These are phyloP conservation scores for Diarsia dahlii DNA, from an alignment of 2,888 invertebrate species.

Conservation along the genomic window DNA sequence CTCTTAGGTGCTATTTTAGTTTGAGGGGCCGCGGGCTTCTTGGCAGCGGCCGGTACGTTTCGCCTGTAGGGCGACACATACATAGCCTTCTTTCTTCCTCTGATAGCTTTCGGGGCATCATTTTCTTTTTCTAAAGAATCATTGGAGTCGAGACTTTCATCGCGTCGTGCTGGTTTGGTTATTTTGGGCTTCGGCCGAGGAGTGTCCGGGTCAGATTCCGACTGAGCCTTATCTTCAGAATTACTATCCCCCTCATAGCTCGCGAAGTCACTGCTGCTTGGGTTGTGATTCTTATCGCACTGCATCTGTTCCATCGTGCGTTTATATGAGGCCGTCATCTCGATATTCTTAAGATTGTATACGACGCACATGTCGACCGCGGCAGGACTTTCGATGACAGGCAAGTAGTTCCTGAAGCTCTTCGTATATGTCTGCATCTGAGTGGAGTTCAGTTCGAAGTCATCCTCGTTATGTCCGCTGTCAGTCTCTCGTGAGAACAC, in stretches of 20 bases:
- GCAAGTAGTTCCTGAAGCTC: constrained; percentile 87
- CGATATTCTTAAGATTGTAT: constrained; percentile 88
- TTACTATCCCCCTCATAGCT: constrained; percentile 91
- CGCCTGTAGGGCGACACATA: constrained; percentile 92
- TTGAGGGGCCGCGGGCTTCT: constrained; percentile 76
- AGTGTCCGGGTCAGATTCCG: constrained; percentile 85
- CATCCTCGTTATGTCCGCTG: constrained; percentile 94
- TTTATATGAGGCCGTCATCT: constrained; percentile 83
- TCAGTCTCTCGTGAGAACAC: constrained; percentile 83
- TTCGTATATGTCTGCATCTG: constrained; percentile 91
- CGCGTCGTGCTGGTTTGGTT: constrained; percentile 88
- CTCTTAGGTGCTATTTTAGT: constrained; percentile 72
- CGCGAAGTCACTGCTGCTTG: constrained; percentile 84
- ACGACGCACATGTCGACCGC: constrained; percentile 86
- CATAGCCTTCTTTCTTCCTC: constrained; percentile 93
- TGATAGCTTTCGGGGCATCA: constrained; percentile 90
- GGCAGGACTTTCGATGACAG: constrained; percentile 87
- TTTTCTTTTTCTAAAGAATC: constrained; percentile 85
- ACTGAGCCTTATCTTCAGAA: constrained; percentile 89
- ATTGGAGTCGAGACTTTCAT: constrained; percentile 86
- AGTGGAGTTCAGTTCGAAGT: constrained; percentile 92
- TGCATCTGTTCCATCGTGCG: constrained; percentile 72
- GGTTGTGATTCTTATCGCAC: constrained; percentile 74
- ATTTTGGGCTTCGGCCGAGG: constrained; percentile 91
- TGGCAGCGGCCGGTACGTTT: constrained; percentile 74